Conservation (phyloP, 2,888 invertebrate genomes). For the Leucania comma region DNA sequence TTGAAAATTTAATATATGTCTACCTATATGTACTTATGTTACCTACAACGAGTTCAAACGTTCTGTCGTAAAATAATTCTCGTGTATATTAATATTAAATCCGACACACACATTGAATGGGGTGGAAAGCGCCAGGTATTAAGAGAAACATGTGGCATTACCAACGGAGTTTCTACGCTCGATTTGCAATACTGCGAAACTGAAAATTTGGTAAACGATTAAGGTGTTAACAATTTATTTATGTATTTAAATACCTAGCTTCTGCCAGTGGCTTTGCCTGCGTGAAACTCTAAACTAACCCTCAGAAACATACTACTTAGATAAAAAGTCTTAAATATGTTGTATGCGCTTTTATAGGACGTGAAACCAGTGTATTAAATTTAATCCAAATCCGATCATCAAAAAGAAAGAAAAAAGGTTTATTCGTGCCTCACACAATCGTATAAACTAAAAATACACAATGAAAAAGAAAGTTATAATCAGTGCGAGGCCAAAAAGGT, state of each 20-base stretch:
- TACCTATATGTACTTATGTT: not conserved
- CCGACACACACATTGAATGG: constrained; percentile 74
- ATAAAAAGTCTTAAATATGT: too few relatives aligned
- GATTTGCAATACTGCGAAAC: constrained; percentile 18
- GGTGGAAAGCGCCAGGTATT: constrained; percentile 75
- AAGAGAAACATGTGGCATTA: constrained; percentile 64
- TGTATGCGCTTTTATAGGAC: too few relatives aligned
- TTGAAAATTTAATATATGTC: constrained; percentile 18
- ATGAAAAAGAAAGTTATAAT: too few relatives aligned
- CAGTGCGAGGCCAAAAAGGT: too few relatives aligned
- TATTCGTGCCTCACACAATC: too few relatives aligned
- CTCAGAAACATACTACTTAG: too few relatives aligned
- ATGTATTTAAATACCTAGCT: not conserved
- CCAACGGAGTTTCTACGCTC: constrained; percentile 23
- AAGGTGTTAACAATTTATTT: not conserved
- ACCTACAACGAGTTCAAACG: constrained; percentile 21
- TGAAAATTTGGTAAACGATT: constrained; percentile 30
- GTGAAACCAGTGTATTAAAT: too few relatives aligned
- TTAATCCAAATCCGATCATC: too few relatives aligned
- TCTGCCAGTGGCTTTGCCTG: too few relatives aligned
- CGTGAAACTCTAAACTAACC: too few relatives aligned
- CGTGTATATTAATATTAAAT: constrained; percentile 74
- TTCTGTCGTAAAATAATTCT: constrained; percentile 63
- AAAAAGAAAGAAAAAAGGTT: too few relatives aligned
- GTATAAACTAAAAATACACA: too few relatives aligned